phyloP scores from a whole-genome alignment of 2,797 vertebrate genomes.

The Erethizon dorsatum region DNA sequence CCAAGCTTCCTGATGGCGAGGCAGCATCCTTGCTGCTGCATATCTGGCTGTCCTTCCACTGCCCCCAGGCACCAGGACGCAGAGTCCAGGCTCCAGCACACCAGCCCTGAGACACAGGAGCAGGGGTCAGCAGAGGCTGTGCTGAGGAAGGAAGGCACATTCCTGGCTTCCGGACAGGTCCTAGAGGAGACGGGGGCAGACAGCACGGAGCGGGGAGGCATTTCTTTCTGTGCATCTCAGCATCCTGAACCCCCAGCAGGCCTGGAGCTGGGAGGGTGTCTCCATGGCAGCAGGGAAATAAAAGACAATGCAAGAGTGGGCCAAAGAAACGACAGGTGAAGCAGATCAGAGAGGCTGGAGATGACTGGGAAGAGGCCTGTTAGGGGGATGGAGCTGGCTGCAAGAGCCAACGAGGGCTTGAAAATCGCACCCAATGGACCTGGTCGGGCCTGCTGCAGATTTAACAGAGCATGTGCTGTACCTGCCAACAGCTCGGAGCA shows the following conservation, averaged over 20 bases:
- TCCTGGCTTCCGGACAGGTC: not conserved
- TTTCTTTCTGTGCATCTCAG: not conserved
- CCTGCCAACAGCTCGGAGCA: rapidly evolving
- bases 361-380: not conserved
- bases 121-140: not conserved
- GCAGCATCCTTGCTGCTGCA: not conserved
- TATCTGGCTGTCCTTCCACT: not conserved
- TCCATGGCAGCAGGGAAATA: not conserved
- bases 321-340: not conserved
- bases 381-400: not conserved
- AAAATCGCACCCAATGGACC: not conserved
- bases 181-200: not conserved
- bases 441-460: not conserved
- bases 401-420: not conserved
- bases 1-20: not conserved
- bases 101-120: not conserved
- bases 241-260: not conserved
- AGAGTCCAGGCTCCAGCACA: not conserved
- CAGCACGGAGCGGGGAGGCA: not conserved
- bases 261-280: not conserved
- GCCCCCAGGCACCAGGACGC: rapidly evolving
- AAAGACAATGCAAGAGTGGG: not conserved
- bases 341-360: not conserved
- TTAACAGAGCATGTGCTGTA: not conserved
- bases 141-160: not conserved